Evolutionary conservation across 2,888 invertebrate species (phyloP), one percentile per base, ranked within the genome.

Genomic region (Luperina nickerlii): DNA sequence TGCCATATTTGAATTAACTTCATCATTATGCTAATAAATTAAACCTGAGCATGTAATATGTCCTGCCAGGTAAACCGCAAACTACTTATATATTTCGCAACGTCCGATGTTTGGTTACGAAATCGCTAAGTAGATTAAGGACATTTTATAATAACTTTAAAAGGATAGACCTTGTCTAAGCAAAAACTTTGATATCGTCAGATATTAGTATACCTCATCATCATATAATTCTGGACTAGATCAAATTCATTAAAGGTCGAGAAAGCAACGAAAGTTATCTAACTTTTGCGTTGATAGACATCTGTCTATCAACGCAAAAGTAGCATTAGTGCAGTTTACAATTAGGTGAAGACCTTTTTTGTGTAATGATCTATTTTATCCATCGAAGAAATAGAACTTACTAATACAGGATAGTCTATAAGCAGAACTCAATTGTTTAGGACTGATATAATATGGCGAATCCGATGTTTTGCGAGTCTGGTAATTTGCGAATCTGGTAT

Each of bases 21-120:
- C 4, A 11, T 57, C 9, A 57, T 57, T 57, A 57, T 9, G 57
- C 1, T 57, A 57, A n/a, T 57, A 57, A 57, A 57, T 42, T 57
- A 67, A 70, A 45, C 62, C 18, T 65, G 54, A 42, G 27, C n/a
- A 48, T 54, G 38, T 38, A 42, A 62, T 15, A 18, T 63, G 45
- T 68, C 57, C 62, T 65, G 45, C 51, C n/a, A n/a, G 45, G 51
- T 60, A 27, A 72, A 85, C 82, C 68, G 76, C 74, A 81, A 67
- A 60, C 20, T 42, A 38, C 38, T 38, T 38, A 38, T 6, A 38
- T 38, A 79, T 79, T 76, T 65, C 87, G 15, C 63, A 87, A 79
- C 32, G 42, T 54, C 32, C 24, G 24, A 60, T 60, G 70, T 76
- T 24, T 42, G 54, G 62, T 83, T 70, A 32, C n/a, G 1, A 67